Percentiles rank a stretch among this genome's conserved stretches.
These are phyloP conservation scores for Acrocera orbiculus DNA, from an alignment of 2,888 invertebrate genomes.

Conservation along the genomic window DNA sequence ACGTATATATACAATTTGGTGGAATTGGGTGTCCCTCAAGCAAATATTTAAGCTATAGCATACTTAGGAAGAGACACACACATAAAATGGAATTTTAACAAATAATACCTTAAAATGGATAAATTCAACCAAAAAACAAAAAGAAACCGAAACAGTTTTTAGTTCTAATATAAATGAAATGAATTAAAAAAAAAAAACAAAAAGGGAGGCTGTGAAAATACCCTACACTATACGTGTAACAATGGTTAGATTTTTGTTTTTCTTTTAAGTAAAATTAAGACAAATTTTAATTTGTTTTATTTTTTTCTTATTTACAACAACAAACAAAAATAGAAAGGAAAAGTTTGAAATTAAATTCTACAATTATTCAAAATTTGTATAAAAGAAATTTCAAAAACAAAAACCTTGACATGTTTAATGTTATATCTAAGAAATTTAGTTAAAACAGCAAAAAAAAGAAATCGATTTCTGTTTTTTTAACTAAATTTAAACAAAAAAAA, in stretches of 20 bases:
- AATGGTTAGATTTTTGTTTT: conserved; percentile 8
- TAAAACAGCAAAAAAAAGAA: not conserved
- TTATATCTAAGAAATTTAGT: too few species aligned
- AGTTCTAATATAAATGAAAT: too few species aligned
- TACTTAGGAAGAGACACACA: not conserved
- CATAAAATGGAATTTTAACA: not conserved
- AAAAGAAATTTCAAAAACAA: too few species aligned
- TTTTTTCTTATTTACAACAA: too few species aligned
- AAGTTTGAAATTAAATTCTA: too few species aligned
- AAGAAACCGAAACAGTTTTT: conserved; percentile 1
- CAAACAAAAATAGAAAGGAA: conserved; percentile 4
- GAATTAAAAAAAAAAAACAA: too few species aligned
- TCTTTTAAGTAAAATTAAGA: conserved; percentile 10
- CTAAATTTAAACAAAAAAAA: conserved; percentile 7
- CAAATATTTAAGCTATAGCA: not conserved
- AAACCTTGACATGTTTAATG: too few species aligned
- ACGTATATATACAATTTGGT: conserved; percentile 10
- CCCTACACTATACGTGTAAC: conserved; percentile 14
- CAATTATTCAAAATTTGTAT: too few species aligned
- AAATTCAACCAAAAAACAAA: not conserved
- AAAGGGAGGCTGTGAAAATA: too few species aligned
- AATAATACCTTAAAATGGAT: not conserved
- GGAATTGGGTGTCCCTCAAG: conserved; percentile 6
- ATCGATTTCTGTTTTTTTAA: not conserved
- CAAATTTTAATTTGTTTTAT: conserved; percentile 6